Base-by-base conservation (phyloP, 92 coral and sea anemone species). In the Actinostola sp. region DNA sequence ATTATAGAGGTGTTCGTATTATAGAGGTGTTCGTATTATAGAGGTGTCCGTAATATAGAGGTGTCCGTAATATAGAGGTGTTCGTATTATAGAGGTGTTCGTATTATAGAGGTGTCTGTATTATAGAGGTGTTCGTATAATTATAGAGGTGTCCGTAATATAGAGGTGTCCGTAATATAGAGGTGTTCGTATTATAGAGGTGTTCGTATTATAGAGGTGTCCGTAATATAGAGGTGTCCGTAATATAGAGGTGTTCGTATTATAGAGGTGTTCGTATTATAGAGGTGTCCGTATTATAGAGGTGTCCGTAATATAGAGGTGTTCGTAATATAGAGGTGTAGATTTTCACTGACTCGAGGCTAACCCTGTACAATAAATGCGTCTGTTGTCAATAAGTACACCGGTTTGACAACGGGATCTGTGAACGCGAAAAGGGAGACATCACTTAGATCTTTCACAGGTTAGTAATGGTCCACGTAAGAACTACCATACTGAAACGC, bases 31-130 rank as follows among this genome's bases (percentile, higher is more conserved):
- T 30, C 69, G 69, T 62, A 62, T 12, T 62, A 62, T 62, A 62
- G 69, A 62, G 49, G 75, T 70, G 75, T 70, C 2, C 28, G 63
- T 70, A 70, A 52, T 70, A 70, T 49, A 50, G 75, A 70, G 75
- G 65, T 49, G 76, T 70, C 31, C 48, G 45, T 70, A 50, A 52
- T 70, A 70, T 30, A 51, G 75, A 70, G 75, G 45, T 70, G 75
- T 50, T 53, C 75, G 45, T 52, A 70, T 31, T 53, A 51, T 23
- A 5, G 76, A 53, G 27, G n/a, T n/a, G n/a, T n/a, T n/a, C n/a
- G n/a, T n/a, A n/a, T n/a, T n/a, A n/a, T n/a, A n/a, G n/a, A 62
- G 69, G 69, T 62, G 69, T 62, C 35, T 49, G 69, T 62, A 62
- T 12, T 62, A 62, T 62, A 62, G 69, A 62, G 49, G 75, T 70